Conservation (phyloP, 2,888 invertebrate species). For the Cosmia trapezina region DNA sequence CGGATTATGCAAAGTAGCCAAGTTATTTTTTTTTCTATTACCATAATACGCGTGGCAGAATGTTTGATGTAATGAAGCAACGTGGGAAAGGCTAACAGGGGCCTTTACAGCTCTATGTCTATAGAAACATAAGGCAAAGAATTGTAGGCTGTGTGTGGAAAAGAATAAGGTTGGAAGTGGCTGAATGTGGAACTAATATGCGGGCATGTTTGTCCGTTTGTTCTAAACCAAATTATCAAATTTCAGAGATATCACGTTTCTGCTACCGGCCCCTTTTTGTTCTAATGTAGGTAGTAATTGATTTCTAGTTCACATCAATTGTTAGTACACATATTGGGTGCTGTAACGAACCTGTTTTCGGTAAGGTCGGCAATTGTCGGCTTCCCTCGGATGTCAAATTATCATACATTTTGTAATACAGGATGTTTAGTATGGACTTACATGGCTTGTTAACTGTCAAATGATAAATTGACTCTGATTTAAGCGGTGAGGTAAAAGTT, state of each 20-base stretch:
- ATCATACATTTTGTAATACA: conserved; percentile 57
- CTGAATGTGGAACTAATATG: conserved; percentile 57
- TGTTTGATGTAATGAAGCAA: conserved; percentile 82
- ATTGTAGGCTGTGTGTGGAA: conserved; percentile 48
- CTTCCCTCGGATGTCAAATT: conserved; percentile 53
- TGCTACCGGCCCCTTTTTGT: conserved; percentile 67
- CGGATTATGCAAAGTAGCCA: conserved; percentile 87
- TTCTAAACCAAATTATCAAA: conserved; percentile 72
- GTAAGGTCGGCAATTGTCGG: conserved; percentile 38
- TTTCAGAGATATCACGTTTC: conserved; percentile 77
- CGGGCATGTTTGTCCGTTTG: conserved; percentile 73
- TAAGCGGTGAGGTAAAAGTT: conserved; percentile 17
- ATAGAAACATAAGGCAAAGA: conserved; percentile 42
- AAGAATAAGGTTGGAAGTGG: conserved; percentile 30
- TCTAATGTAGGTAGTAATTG: conserved; percentile 65
- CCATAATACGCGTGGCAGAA: conserved; percentile 82
- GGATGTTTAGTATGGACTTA: conserved; percentile 47
- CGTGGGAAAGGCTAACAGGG: conserved; percentile 84
- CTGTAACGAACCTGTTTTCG: conserved; percentile 34
- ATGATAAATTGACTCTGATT: conserved; percentile 51
- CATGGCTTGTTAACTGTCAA: conserved; percentile 29
- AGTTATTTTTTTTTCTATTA: conserved; percentile 83
- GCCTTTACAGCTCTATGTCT: conserved; percentile 52
- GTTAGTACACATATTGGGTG: conserved; percentile 50
- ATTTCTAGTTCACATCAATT: conserved; percentile 61